Evolutionary conservation across 2,797 vertebrate species (phyloP), one percentile per base, ranked within the genome.

Genomic region (Cyprinella venusta): DNA sequence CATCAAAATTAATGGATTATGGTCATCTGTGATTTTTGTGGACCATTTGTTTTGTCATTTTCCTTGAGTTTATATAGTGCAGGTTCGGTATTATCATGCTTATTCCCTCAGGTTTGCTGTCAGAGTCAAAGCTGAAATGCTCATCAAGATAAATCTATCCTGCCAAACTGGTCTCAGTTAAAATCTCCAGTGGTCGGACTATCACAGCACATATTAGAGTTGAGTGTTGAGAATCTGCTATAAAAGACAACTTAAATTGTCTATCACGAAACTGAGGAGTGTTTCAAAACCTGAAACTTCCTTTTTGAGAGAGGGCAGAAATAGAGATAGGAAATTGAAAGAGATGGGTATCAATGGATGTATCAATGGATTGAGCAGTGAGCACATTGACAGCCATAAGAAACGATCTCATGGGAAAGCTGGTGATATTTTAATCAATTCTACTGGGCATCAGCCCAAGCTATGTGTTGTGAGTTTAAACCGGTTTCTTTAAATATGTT

Each of bases 351-450:
- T 38, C 13, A 38, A 19, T 50, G 30, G 26, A 68, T 50, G 48
- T 82, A n/a, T n/a, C n/a, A n/a, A n/a, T n/a, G n/a, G 5, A 67
- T 63, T 79, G 24, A 72, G 48, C 24, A 71, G 45, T 81, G 24
- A 65, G 65, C 24, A 48, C 54, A 75, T 8, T n/a, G 70, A 68
- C 40, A 71, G 6, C 18, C 36, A 42, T 15, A 36, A 50, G 12
- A 52, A 56, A 67, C 1, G 0, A 52, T 63, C 48, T 75, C 52
- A 26, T 24, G 26, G n/a, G 54, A 40, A 61, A 84, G 38, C 2
- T 13, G 21, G 8, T 15, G 19, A 48, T 19, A 61, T 78, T 86
- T 72, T 70, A 74, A 88, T 78, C 21, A 80, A 68, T 82, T 83
- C 72, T 80, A 19, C 61, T 36, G 54, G 38, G 77, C 30, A 50